These are phyloP conservation scores for Lordiphosa collinella DNA, from an alignment of 1,140 invertebrate species.

Conservation along the genomic window DNA sequence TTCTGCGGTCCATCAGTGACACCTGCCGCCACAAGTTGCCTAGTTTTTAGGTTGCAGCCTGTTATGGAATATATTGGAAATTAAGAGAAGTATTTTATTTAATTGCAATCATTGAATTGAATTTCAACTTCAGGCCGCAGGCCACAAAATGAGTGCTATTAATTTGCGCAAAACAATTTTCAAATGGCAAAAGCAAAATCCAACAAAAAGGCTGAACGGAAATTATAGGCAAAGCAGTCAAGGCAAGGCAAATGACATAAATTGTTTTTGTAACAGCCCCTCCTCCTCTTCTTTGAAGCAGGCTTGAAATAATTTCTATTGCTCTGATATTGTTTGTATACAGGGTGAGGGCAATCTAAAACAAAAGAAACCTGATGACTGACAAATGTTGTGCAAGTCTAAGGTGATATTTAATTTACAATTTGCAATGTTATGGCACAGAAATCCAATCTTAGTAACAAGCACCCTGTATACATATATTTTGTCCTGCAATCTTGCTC, in stretches of 20 bases:
- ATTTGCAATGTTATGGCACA: no score
- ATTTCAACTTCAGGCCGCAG: conserved; percentile 33
- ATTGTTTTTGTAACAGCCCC: conserved; percentile 28
- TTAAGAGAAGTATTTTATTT: conserved; percentile 30
- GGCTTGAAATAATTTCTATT: conserved; percentile 18
- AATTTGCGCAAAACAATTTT: conserved; percentile 36
- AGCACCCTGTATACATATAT: conserved; percentile 29
- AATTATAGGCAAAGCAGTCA: conserved; percentile 9
- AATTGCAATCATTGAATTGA: conserved; percentile 33
- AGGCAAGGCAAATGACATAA: conserved; percentile 27
- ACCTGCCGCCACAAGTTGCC: conserved; percentile 10
- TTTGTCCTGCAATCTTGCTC: conserved; percentile 7
- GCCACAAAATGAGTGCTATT: conserved; percentile 54
- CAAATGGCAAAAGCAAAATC: conserved; percentile 7
- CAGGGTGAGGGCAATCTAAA: conserved; percentile 18
- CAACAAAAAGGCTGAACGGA: conserved; percentile 8
- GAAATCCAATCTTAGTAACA: no score
- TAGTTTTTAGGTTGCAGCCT: not conserved
- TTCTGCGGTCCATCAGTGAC: conserved; percentile 3
- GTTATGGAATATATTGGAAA: not conserved
- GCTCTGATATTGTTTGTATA: conserved; percentile 5
- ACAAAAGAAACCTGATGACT: not conserved
- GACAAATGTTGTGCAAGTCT: not conserved
- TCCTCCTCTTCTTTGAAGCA: conserved; percentile 16
- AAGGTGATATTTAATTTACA: no score